These are phyloP conservation scores for Mungos mungo DNA, from an alignment of 2,113 vertebrate species.

Conservation along the genomic window DNA sequence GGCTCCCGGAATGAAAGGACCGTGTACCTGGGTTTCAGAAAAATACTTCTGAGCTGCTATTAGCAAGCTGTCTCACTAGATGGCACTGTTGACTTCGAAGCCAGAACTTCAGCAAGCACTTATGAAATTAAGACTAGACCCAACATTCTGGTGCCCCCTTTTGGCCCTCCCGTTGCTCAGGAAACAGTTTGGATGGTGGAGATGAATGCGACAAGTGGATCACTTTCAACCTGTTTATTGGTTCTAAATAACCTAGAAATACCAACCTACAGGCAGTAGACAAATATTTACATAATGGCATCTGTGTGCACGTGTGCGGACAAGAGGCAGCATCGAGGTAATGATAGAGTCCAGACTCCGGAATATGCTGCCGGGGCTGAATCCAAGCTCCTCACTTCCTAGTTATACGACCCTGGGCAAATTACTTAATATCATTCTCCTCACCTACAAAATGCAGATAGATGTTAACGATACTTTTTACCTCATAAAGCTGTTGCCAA, in stretches of 20 bases:
- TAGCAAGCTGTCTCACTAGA: conserved; percentile 76
- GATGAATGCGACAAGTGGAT: not conserved
- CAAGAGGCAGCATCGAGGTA: not conserved
- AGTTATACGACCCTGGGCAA: not conserved
- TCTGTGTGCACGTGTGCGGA: not conserved
- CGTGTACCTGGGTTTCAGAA: not conserved
- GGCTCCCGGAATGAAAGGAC: not conserved
- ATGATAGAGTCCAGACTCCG: not conserved
- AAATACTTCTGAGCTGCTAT: not conserved
- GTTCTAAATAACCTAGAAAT: not conserved
- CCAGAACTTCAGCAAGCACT: not conserved
- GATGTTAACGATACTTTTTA: not conserved
- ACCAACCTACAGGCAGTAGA: not conserved
- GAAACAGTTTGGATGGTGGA: not conserved
- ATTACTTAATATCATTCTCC: not conserved
- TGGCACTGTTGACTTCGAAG: conserved; percentile 78
- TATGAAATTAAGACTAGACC: not conserved
- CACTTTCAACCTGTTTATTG: not conserved
- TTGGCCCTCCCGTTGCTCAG: not conserved
- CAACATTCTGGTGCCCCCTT: not conserved
- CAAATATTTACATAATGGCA: not conserved
- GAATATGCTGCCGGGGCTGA: not conserved
- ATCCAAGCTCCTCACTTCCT: not conserved
- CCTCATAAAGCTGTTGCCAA: not conserved
- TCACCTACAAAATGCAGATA: not conserved